Evolutionary conservation across 2,888 invertebrate species (phyloP), one percentile per base, ranked within the genome.

Genomic region (Prosopocoilus inquinatus): DNA sequence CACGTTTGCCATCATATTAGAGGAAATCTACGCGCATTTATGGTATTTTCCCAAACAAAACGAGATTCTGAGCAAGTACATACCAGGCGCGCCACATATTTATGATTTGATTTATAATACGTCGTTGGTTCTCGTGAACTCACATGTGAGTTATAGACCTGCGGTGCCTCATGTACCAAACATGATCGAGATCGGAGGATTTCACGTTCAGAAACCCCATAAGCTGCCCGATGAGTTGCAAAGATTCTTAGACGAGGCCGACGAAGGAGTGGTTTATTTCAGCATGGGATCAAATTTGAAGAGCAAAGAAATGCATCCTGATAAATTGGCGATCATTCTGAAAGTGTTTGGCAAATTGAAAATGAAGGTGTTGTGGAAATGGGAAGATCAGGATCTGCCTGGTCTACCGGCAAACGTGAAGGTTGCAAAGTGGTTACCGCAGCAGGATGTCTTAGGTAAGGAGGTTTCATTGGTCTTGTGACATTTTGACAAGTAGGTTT

Each of bases 351-450:
- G 65, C 0, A 65, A 67, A 47, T 54, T 77, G 47, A 70, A 71
- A 20, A 70, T 74, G 54, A 66, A 65, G 13, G 71, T 77, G 8
- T 52, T 77, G 28, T 75, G 74, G 75, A 76, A 75, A 64, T 75
- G 67, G 66, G 73, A 73, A 60, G 64, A 35, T 28, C 36, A 53
- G 12, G 47, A 70, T 35, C 64, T 76, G 28, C 66, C 71, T 1
- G 68, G 67, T 15, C 66, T 74, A 63, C 75, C 77, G 1, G 57
- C 66, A 11, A 79, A 80, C 61, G 72, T 83, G 0, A 72, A 72
- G 62, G 62, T 76, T 3, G 57, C 59, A 16, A 75, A 75, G 54
- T 80, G 79, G 79, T 63, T 78, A 28, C 79, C 79, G 0, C 79
- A 79, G 64, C 69, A 75, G 52, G 78, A 64, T 35, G 48, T 66